Percentiles rank a stretch among this genome's conserved stretches.
Evolutionary conservation across 2,113 vertebrate genomes (phyloP).

Genomic region (Tenrec ecaudatus): DNA sequence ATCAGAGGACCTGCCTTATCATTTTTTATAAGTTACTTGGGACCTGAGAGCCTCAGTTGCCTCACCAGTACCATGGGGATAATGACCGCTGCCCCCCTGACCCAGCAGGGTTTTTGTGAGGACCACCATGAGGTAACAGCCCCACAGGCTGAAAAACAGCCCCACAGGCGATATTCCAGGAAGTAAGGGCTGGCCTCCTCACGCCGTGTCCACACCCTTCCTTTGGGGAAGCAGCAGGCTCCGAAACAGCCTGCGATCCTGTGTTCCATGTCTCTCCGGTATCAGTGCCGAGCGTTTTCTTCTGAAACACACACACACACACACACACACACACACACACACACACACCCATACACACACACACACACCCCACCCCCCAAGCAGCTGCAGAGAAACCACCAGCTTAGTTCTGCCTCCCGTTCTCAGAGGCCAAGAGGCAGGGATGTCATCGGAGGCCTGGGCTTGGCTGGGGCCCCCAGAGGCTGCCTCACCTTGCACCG

Average conservation of each 20-base stretch:
- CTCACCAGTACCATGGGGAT: not conserved
- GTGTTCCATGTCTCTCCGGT: conserved; percentile 32
- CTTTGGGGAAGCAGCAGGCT: conserved; percentile 43
- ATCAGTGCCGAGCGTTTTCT: conserved; percentile 48
- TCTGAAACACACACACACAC: conserved; percentile 62
- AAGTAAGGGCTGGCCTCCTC: not conserved
- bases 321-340: conserved; percentile 67
- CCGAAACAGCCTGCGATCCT: conserved; percentile 52
- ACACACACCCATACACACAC: conserved; percentile 62
- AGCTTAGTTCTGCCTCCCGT: conserved; percentile 36
- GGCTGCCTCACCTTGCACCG: not conserved
- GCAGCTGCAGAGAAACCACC: conserved; percentile 47
- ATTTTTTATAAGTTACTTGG: not conserved
- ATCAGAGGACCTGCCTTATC: not conserved
- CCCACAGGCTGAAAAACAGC: not conserved
- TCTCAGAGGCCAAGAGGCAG: not conserved
- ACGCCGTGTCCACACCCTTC: conserved; percentile 42
- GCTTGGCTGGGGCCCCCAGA: not conserved
- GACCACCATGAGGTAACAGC: not conserved
- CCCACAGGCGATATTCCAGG: conserved; percentile 6
- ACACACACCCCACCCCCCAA: conserved; percentile 62
- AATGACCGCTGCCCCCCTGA: not conserved
- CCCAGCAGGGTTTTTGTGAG: not conserved
- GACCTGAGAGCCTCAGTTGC: not conserved
- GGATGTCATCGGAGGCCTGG: not conserved